These are phyloP conservation scores for Tachina grossa DNA, from an alignment of 2,888 invertebrate species.

Conservation along the genomic window DNA sequence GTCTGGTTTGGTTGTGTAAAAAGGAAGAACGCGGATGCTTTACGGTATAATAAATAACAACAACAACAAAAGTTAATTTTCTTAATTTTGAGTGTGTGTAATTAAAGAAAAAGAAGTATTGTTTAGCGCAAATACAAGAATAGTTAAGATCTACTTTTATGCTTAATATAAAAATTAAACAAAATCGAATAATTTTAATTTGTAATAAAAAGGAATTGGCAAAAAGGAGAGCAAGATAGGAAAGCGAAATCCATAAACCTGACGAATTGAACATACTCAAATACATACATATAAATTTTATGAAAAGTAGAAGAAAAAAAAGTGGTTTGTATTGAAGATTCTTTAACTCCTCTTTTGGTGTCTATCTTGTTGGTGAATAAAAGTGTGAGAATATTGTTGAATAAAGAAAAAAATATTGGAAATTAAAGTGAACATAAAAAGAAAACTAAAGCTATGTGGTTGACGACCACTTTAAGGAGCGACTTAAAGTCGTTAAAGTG, in stretches of 20 bases:
- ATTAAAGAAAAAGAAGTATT: slow-evolving; percentile 42
- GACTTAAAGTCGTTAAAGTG: slow-evolving; percentile 70
- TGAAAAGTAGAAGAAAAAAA: slow-evolving; percentile 50
- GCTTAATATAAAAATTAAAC: slow-evolving; percentile 22
- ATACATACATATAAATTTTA: slow-evolving; percentile 31
- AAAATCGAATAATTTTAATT: slow-evolving; percentile 25
- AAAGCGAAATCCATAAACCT: slow-evolving; percentile 68
- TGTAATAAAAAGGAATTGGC: slow-evolving; percentile 51
- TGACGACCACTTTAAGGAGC: slow-evolving; percentile 70
- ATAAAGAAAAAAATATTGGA: slow-evolving; percentile 61
- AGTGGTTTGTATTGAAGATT: slow-evolving; percentile 64
- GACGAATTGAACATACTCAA: slow-evolving; percentile 60
- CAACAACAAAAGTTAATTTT: slow-evolving; percentile 54
- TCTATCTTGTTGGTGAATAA: slow-evolving; percentile 60
- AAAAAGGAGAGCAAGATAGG: slow-evolving; percentile 49
- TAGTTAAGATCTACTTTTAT: slow-evolving; percentile 34
- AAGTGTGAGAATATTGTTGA: slow-evolving; percentile 66
- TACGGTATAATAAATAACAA: slow-evolving; percentile 48
- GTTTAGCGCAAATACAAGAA: slow-evolving; percentile 22
- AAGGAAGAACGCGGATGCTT: slow-evolving; percentile 51
- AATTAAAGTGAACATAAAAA: slow-evolving; percentile 70
- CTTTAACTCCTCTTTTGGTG: slow-evolving; percentile 64
- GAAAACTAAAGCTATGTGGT: slow-evolving; percentile 71
- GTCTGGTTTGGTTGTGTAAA: slow-evolving; percentile 59
- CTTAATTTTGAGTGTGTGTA: slow-evolving; percentile 44